Base-by-base conservation (phyloP, 2,113 vertebrate species). In the Butastur rufipennis region DNA sequence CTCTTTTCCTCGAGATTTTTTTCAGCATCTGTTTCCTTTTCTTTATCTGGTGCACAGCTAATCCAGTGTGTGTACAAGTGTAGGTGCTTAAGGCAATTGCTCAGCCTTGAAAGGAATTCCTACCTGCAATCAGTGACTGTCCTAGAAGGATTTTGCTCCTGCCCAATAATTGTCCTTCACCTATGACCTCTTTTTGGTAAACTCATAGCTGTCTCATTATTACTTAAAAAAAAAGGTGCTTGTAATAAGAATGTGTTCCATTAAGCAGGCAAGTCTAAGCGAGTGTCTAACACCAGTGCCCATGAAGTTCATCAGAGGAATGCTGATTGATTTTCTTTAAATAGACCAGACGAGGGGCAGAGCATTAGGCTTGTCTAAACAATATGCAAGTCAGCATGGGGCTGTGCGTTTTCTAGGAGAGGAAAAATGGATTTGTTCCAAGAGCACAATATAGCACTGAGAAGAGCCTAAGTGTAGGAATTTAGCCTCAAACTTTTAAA, bases 281-380 rank as follows among this genome's bases (percentile, higher is more conserved):
- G 0, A 94, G 42, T 90, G 42, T 77, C 92, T 94, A 90, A 55
- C 55, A 78, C 32, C 58, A 88, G 66, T 66, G 66, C 62, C 62
- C 23, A 42, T 80, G 86, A 96, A 97, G 92, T 96, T 94, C 92
- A 88, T 94, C 85, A 78, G 67, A 96, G 75, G 90, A 94, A 97
- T 83, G 95, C 22, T 86, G 93, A 88, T 74, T 96, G 93, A 97
- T 96, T 96, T 97, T 94, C 92, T 95, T 94, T 94, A 96, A 96
- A 96, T 88, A 97, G 85, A 86, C 71, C 42, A 93, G 90, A 86
- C 1, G 13, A 94, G 72, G 59, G 26, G 26, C 50, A 81, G 72
- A 94, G 79, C 42, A 86, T 93, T 90, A 97, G 55, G 42, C 90
- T 93, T 96, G 93, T 94, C 85, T 97, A 97, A 96, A 96, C 92